Conservation (phyloP, 2,113 vertebrate species). For the Upupa epops region DNA sequence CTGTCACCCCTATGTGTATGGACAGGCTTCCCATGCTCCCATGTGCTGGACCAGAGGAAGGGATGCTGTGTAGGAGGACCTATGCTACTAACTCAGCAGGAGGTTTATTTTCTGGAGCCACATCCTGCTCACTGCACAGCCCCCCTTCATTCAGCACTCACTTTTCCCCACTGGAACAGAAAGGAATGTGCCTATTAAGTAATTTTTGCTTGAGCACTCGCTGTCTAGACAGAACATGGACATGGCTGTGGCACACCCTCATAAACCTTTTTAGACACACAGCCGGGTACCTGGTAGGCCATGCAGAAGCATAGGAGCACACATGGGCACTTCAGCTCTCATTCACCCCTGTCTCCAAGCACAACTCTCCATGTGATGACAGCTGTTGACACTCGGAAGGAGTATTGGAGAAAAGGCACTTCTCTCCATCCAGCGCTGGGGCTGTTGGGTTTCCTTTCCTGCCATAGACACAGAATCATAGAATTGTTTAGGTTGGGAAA, state of each 20-base stretch:
- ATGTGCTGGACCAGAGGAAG: neutral
- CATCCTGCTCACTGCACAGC: neutral
- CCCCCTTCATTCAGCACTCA: neutral
- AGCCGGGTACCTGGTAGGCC: neutral
- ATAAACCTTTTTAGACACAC: rapidly evolving
- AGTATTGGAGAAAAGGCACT: no score
- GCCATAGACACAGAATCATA: no score
- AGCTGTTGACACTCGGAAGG: neutral
- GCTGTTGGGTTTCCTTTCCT: no score
- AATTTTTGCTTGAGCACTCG: neutral
- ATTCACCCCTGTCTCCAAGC: neutral
- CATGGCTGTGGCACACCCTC: rapidly evolving
- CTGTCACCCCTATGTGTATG: rapidly evolving
- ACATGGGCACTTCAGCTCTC: neutral
- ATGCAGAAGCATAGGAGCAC: rapidly evolving
- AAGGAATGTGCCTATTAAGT: neutral
- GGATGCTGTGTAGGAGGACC: neutral
- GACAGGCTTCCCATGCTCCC: neutral
- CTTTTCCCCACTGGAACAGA: neutral
- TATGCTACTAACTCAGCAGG: neutral
- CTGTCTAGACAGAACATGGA: neutral
- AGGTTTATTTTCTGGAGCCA: neutral
- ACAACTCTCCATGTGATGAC: rapidly evolving
- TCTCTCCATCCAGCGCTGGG: neutral
- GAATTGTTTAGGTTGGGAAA: no score